A percentile compares a stretch with the other conserved stretches of the same genome.
Conservation (phyloP, 1,140 invertebrate species). For the Drosophila bipectinata region DNA sequence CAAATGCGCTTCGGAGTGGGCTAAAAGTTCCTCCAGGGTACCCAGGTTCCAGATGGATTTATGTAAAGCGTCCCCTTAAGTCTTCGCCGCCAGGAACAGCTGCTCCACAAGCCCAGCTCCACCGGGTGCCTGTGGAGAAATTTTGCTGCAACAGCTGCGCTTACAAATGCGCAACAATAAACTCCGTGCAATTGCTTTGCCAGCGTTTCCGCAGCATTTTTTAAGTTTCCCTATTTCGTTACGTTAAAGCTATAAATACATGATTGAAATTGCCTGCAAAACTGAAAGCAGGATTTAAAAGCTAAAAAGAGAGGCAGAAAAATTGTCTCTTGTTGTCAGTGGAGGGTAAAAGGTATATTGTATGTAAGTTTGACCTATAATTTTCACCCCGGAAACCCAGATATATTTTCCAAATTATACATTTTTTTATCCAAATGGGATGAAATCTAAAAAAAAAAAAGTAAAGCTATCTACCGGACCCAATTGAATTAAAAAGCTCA, state of each 20-base stretch:
- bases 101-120: conserved; percentile 45
- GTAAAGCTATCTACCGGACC: too few relatives aligned
- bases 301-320: background rate
- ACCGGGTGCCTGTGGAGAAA: conserved; percentile 22
- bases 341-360: too few relatives aligned
- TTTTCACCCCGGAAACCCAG: too few relatives aligned
- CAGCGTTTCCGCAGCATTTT: conserved; percentile 48
- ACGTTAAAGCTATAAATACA: conserved; percentile 27
- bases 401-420: too few relatives aligned
- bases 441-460: too few relatives aligned
- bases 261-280: background rate
- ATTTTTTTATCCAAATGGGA: too few relatives aligned
- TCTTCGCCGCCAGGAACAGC: conserved; percentile 69
- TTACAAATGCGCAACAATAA: conserved; percentile 62
- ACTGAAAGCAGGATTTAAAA: background rate
- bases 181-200: conserved; percentile 64
- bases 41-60: conserved; percentile 50
- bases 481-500: too few relatives aligned
- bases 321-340: background rate
- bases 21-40: conserved; percentile 6
- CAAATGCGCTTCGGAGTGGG: conserved; percentile 62
- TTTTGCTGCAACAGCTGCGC: conserved; percentile 61
- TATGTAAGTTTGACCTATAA: too few relatives aligned
- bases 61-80: conserved; percentile 70
- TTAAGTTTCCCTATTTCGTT: conserved; percentile 40